phyloP scores from a whole-genome alignment of 2,797 vertebrate genomes.

The Megalops cyprinoides region DNA sequence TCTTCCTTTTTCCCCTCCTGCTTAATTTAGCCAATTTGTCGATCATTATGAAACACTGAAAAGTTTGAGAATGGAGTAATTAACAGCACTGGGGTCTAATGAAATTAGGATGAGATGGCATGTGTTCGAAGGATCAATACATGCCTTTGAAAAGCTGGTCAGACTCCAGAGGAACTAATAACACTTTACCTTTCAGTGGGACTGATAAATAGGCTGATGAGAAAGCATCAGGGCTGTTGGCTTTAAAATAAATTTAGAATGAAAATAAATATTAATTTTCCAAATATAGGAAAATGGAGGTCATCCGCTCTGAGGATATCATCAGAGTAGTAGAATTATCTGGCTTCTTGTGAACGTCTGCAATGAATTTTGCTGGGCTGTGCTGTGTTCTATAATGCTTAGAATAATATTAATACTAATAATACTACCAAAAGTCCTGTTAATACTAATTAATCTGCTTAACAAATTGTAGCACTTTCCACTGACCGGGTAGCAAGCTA shows the following conservation, averaged over 20 bases:
- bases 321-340: background rate
- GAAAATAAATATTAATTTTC: too few species aligned
- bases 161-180: slow-evolving; percentile 76
- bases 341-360: background rate
- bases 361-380: background rate
- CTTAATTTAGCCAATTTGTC: slow-evolving; percentile 92
- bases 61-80: slow-evolving; percentile 89
- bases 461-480: background rate
- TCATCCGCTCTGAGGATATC: background rate
- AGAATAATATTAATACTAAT: background rate
- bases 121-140: slow-evolving; percentile 83
- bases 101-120: slow-evolving; percentile 80
- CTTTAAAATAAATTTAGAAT: slow-evolving; percentile 71
- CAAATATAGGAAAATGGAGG: background rate
- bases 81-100: slow-evolving; percentile 84
- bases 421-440: background rate
- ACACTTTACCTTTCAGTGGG: slow-evolving; percentile 70
- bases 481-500: background rate
- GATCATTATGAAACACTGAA: slow-evolving; percentile 88
- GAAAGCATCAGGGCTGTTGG: slow-evolving; percentile 73
- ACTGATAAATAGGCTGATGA: slow-evolving; percentile 80
- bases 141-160: slow-evolving; percentile 69
- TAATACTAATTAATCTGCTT: background rate
- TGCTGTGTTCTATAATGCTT: background rate
- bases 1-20: slow-evolving; percentile 55